Conservation (phyloP, 2,888 invertebrate genomes). For the Pilophorus perplexus region DNA sequence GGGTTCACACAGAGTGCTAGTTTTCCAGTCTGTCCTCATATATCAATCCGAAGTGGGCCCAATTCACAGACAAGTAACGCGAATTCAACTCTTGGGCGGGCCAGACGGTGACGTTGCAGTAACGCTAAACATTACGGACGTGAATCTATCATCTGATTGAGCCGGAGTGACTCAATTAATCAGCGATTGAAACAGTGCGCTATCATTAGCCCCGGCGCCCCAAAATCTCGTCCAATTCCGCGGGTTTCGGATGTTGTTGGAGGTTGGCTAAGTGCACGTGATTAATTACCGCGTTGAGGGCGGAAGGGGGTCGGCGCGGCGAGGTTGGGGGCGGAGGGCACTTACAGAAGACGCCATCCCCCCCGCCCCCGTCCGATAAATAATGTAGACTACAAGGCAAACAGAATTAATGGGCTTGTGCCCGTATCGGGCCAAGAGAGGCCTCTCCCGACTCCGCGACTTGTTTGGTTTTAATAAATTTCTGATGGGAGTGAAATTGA, state of each 20-base stretch:
- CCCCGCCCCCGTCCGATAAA: constrained; percentile 37
- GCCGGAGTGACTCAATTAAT: constrained; percentile 13
- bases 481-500: constrained; percentile 48
- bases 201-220: constrained; percentile 19
- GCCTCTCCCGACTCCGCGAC: constrained; percentile 41
- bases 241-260: constrained; percentile 18
- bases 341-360: constrained; percentile 9
- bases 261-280: constrained; percentile 36
- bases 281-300: constrained; percentile 35
- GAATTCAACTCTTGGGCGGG: background rate
- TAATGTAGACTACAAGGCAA: constrained; percentile 45
- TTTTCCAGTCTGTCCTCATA: too few relatives aligned
- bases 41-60: too few relatives aligned
- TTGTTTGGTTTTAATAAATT: constrained; percentile 50
- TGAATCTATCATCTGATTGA: background rate
- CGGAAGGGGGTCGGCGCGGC: background rate
- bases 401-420: constrained; percentile 46
- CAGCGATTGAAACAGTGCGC: constrained; percentile 23
- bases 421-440: constrained; percentile 33
- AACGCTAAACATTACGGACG: too few relatives aligned
- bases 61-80: too few relatives aligned
- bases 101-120: too few relatives aligned
- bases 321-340: constrained; percentile 15
- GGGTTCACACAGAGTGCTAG: too few relatives aligned
- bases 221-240: constrained; percentile 21